These are phyloP conservation scores for Asarcornis scutulata DNA, from an alignment of 2,113 vertebrate genomes.

Conservation along the genomic window DNA sequence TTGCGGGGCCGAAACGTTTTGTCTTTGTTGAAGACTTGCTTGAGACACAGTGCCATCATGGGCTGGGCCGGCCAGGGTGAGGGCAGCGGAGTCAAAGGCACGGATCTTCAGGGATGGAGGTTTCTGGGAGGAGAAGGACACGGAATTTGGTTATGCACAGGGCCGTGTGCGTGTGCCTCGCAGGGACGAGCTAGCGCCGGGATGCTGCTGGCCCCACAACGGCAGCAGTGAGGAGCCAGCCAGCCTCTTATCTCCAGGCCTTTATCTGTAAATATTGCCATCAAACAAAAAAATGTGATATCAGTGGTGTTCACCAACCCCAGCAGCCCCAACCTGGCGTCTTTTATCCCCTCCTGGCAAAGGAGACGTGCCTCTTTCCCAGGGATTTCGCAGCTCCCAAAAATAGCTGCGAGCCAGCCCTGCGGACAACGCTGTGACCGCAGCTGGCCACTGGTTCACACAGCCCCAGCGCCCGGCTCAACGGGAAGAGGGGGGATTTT, in stretches of 20 bases:
- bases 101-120: not conserved
- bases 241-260: not conserved
- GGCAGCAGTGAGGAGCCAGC: not conserved
- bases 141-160: not conserved
- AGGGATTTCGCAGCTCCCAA: not conserved
- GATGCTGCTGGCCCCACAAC: not conserved
- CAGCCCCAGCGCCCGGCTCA: not conserved
- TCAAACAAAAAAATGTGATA: fast-evolving
- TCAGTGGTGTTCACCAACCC: not conserved
- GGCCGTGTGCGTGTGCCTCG: fast-evolving
- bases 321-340: not conserved
- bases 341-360: not conserved
- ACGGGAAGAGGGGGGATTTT: not conserved
- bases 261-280: not conserved
- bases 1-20: constrained; percentile 95
- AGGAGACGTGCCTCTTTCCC: not conserved
- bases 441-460: constrained; percentile 62
- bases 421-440: not conserved
- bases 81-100: not conserved
- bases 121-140: constrained; percentile 25
- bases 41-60: constrained; percentile 92
- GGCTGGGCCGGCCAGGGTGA: not conserved
- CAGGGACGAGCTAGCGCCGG: fast-evolving
- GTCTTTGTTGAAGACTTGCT: constrained; percentile 97
- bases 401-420: not conserved